These are phyloP conservation scores for Chelon labrosus DNA, from an alignment of 2,797 vertebrate genomes.

Conservation along the genomic window DNA sequence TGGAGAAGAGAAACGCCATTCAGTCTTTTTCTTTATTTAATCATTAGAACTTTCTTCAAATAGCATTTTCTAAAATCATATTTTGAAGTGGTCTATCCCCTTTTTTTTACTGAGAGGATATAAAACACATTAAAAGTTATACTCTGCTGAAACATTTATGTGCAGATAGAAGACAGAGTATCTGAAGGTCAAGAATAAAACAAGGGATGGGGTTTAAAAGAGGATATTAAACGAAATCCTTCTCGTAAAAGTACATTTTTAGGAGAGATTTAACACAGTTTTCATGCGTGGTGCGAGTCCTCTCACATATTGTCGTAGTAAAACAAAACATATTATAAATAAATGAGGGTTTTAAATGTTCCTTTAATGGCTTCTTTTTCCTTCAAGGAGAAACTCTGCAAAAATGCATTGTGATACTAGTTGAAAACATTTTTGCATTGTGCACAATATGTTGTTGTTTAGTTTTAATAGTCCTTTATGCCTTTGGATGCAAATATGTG, in stretches of 20 bases:
- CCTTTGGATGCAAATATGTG: too few relatives aligned
- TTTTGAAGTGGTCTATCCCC: not conserved
- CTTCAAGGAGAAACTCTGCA: too few relatives aligned
- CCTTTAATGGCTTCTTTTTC: too few relatives aligned
- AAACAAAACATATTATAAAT: too few relatives aligned
- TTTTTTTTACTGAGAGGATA: not conserved
- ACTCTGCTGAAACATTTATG: not conserved
- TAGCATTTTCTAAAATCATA: not conserved
- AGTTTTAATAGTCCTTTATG: too few relatives aligned
- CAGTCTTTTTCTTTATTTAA: not conserved
- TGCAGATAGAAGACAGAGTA: not conserved
- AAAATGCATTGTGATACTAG: too few relatives aligned
- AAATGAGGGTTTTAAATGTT: too few relatives aligned
- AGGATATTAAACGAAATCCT: not conserved
- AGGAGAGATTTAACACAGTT: not conserved
- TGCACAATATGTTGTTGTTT: too few relatives aligned
- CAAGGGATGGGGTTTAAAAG: not conserved
- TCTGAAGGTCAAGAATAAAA: constrained; percentile 3
- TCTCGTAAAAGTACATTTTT: not conserved
- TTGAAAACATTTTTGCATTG: not conserved
- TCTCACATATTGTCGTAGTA: too few relatives aligned
- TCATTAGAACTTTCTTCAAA: not conserved
- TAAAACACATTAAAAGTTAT: not conserved
- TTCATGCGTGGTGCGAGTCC: not conserved
- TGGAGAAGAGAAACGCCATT: not conserved